A percentile compares a stretch with the other conserved stretches of the same genome.
These are phyloP conservation scores for Chaetorhynchus papuensis DNA, from an alignment of 2,113 vertebrate genomes.

Conservation along the genomic window DNA sequence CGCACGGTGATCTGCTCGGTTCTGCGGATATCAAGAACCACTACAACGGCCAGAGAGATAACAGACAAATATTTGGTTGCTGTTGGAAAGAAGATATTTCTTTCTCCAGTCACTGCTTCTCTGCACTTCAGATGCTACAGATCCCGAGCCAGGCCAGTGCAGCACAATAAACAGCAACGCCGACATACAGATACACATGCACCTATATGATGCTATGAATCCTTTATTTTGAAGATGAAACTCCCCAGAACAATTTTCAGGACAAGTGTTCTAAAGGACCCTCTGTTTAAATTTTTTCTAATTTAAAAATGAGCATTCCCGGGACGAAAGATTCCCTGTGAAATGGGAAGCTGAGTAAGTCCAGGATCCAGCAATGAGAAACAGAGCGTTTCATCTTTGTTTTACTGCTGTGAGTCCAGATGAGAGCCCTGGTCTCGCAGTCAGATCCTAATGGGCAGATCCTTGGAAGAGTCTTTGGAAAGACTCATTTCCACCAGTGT, in stretches of 20 bases:
- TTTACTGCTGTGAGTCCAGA: background rate
- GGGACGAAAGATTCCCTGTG: background rate
- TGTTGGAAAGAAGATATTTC: background rate
- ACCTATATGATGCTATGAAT: background rate
- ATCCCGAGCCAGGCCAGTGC: background rate
- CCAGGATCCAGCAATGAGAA: conserved; percentile 18
- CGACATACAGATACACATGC: background rate
- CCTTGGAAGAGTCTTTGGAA: conserved; percentile 1
- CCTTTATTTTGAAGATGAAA: background rate
- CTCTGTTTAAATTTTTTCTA: background rate
- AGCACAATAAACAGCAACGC: background rate
- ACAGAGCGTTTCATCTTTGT: background rate
- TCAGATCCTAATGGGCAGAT: background rate
- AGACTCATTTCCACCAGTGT: background rate
- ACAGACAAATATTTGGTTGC: conserved; percentile 6
- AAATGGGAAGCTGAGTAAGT: background rate
- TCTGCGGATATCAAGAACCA: background rate
- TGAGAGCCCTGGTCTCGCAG: background rate
- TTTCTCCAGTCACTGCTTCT: background rate
- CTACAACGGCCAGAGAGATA: background rate
- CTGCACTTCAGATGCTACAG: background rate
- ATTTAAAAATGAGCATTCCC: background rate
- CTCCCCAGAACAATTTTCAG: background rate
- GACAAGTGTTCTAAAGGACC: background rate
- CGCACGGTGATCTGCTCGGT: background rate